Evolutionary conservation across 2,888 invertebrate species (phyloP).

Genomic region (Artemia sinica): DNA sequence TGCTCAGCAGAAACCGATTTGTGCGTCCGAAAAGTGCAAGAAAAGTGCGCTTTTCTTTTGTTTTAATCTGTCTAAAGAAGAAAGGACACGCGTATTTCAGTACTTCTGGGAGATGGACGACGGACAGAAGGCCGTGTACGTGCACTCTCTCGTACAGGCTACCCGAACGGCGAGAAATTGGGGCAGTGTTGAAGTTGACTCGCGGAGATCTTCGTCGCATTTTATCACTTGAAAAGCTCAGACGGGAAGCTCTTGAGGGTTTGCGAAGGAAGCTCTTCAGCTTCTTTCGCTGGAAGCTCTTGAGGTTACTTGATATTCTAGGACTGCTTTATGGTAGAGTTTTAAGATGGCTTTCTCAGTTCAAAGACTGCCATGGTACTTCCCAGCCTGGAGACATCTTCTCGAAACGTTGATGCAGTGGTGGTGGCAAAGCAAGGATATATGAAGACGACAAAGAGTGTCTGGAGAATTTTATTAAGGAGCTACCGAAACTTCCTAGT

Average conservation of each 20-base stretch:
- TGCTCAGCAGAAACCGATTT: background rate
- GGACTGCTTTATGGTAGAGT: too few species aligned
- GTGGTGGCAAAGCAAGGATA: too few species aligned
- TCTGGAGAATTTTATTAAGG: background rate
- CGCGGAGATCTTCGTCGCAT: background rate
- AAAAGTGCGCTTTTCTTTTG: background rate
- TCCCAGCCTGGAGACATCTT: too few species aligned
- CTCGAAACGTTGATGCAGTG: too few species aligned
- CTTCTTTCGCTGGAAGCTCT: too few species aligned
- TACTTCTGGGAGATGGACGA: constrained; percentile 11
- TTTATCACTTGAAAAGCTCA: background rate
- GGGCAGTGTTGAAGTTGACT: constrained; percentile 8
- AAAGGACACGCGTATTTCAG: background rate
- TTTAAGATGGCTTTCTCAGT: too few species aligned
- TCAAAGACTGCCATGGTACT: too few species aligned
- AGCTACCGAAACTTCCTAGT: constrained; percentile 12
- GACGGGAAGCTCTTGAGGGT: constrained; percentile 5
- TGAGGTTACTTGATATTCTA: too few species aligned
- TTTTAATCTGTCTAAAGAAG: constrained; percentile 7
- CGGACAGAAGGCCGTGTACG: constrained; percentile 10
- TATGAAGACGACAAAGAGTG: too few species aligned
- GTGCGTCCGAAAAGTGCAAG: constrained; percentile 12
- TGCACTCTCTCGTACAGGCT: background rate
- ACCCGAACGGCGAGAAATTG: background rate
- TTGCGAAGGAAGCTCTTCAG: background rate